Base-by-base conservation (phyloP, 2,797 vertebrate genomes). In the Prunella strophiata region DNA sequence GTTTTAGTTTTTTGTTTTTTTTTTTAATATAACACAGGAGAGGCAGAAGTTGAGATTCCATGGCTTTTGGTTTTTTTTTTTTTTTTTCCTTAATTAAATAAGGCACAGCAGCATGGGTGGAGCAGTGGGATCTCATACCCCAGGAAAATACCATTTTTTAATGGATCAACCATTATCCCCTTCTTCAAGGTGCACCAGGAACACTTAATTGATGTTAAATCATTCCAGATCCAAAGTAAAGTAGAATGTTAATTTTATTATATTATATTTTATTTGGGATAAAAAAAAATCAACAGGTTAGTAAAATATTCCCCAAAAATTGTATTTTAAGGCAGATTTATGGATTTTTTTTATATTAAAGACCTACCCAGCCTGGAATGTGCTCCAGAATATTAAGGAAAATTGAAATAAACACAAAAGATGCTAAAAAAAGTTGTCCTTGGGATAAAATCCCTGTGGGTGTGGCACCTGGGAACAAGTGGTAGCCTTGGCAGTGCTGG, bases 251-350 rank as follows among this genome's bases (percentile, higher is more conserved):
- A 0, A 32, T 27, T 34, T 51, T 34, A 34, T 34, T 34, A 34
- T 7, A 7, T 40, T 59, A 16, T 5, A 57, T 13, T 87, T 86
- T 18, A 29, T 9, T 16, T 43, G 16, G 15, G 8, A 18, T 7
- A n/a, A 12, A 16, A 16, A 20, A 10, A 4, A 17, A n/a, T 12
- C 1, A 14, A 32, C 1, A 20, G 27, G 14, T 1, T 29, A 16
- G 38, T 4, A 68, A 65, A 52, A 82, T 9, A 55, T 0, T 4
- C 2, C 36, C 16, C 1, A 10, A 48, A 71, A 42, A 25, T 5
- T 29, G 16, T 27, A 21, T 25, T 85, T 93, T 29, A 78, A 43
- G 18, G 32, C 52, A 55, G 23, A 14, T 2, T 80, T 47, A 8
- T 2, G 22, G 4, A 15, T 2, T 47, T 47, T 19, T 7, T 47